Conservation (phyloP, 2,888 invertebrate genomes). For the Brachypalpus laphriformis region DNA sequence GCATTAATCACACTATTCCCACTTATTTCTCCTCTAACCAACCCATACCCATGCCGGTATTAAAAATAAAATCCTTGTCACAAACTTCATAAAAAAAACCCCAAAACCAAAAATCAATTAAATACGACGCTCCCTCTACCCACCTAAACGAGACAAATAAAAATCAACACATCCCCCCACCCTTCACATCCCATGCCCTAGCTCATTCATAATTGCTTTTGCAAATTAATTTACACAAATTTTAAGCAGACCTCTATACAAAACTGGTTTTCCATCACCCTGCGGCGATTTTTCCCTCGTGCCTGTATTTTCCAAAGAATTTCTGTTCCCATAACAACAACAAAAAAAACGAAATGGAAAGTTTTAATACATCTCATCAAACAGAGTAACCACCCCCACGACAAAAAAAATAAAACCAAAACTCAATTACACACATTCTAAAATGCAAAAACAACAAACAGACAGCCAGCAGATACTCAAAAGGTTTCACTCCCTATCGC, state of each 20-base stretch:
- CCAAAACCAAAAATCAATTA: constrained; percentile 41
- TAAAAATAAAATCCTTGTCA: background rate
- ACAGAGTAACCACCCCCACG: constrained; percentile 3
- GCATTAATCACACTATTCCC: background rate
- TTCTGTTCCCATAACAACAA: background rate
- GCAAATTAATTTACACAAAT: constrained; percentile 7
- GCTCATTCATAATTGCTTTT: background rate
- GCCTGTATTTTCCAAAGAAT: background rate
- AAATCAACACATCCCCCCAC: background rate
- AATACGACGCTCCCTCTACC: constrained; percentile 9
- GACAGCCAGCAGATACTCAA: constrained; percentile 4
- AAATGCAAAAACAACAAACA: constrained; percentile 33
- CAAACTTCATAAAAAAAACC: background rate
- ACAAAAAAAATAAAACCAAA: constrained; percentile 14
- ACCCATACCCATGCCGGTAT: background rate
- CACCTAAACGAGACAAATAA: background rate
- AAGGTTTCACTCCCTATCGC: constrained; percentile 34
- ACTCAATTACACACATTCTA: constrained; percentile 36
- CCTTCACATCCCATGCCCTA: background rate
- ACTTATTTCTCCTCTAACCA: too few relatives aligned
- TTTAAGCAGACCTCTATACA: background rate
- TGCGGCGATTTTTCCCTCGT: background rate
- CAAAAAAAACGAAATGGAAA: constrained; percentile 2
- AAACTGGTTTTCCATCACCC: background rate
- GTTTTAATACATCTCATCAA: background rate